Percentiles rank a stretch among this genome's conserved stretches.
Evolutionary conservation across 2,797 vertebrate genomes (phyloP).

Genomic region (Lophius americanus): DNA sequence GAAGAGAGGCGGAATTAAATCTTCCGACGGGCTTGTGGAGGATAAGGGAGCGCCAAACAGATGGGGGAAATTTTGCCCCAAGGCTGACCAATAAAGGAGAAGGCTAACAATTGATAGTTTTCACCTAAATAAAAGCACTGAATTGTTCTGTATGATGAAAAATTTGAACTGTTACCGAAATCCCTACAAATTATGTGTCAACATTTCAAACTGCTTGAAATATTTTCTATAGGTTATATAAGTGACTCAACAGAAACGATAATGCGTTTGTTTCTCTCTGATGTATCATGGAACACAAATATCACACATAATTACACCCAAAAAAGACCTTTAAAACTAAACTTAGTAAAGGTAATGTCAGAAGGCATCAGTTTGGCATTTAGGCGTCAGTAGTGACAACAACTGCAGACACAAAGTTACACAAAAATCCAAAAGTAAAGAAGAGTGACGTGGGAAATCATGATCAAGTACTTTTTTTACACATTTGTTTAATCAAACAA

Average conservation of each 20-base stretch:
- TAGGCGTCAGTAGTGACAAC: constrained; percentile 64
- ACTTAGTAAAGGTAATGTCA: constrained; percentile 48
- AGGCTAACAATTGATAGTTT: constrained; percentile 17
- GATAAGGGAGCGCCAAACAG: constrained; percentile 47
- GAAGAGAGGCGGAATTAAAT: constrained; percentile 14
- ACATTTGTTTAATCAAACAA: constrained; percentile 5
- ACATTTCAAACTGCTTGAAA: background rate
- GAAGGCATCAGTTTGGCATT: constrained; percentile 82
- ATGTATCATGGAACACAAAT: constrained; percentile 12
- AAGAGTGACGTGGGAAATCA: constrained; percentile 18
- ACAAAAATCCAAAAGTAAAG: constrained; percentile 42
- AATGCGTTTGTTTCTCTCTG: background rate
- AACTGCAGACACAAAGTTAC: constrained; percentile 38
- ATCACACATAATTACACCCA: background rate
- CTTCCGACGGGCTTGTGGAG: constrained; percentile 39
- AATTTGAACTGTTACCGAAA: background rate
- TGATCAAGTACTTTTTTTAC: background rate
- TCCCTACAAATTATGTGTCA: constrained; percentile 5
- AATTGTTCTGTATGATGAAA: constrained; percentile 1
- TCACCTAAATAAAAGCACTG: constrained; percentile 31
- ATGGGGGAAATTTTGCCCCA: constrained; percentile 45
- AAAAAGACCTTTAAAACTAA: constrained; percentile 7
- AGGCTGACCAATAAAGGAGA: constrained; percentile 34
- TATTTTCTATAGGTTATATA: background rate
- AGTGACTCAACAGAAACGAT: background rate